Base-by-base conservation (phyloP, 2,113 vertebrate genomes). In the Connochaetes taurinus region DNA sequence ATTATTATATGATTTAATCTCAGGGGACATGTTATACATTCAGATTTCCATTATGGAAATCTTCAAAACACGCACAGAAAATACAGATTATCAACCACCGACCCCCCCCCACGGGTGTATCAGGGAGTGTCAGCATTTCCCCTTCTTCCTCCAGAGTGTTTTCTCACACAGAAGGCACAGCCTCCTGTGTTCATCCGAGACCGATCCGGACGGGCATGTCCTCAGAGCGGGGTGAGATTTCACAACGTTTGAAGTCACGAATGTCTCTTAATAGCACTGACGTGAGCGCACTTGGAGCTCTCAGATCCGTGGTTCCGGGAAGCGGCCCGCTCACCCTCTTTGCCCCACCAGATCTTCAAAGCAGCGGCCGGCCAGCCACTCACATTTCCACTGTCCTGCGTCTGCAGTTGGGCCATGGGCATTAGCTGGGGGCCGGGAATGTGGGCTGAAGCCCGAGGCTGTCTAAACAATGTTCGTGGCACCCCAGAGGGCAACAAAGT, bases 251-350 rank as follows among this genome's bases (percentile, higher is more conserved):
- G 71, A 91, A 92, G 94, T 86, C 89, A 95, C 11, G 10, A 47
- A 33, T 13, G 15, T 67, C 81, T 88, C 62, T 92, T 92, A 87
- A 47, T 85, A 82, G 64, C 15, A 2, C 53, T 97, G 94, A 95
- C 53, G n/a, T 93, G 94, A 90, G 78, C 1, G 36, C 67, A 43
- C 40, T 10, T 62, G 55, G 84, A 82, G 88, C 47, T 43, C 8
- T 87, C 21, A 25, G 90, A 87, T 53, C 84, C 5, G 0, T 10
- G 7, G 5, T 97, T 94, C 95, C 25, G 53, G 81, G 88, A 91
- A 88, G 13, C 0, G 5, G 19, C 62, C 0, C 5, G 2, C 9
- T 17, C 19, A 19, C 21, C 64, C 31, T 36, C 14, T 7, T 14
- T 76, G 40, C 31, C 47, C 31, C 10, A 43, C 76, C 76, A 5